Evolutionary conservation across 2,888 invertebrate genomes (phyloP).

Genomic region (Piscicola geometra): DNA sequence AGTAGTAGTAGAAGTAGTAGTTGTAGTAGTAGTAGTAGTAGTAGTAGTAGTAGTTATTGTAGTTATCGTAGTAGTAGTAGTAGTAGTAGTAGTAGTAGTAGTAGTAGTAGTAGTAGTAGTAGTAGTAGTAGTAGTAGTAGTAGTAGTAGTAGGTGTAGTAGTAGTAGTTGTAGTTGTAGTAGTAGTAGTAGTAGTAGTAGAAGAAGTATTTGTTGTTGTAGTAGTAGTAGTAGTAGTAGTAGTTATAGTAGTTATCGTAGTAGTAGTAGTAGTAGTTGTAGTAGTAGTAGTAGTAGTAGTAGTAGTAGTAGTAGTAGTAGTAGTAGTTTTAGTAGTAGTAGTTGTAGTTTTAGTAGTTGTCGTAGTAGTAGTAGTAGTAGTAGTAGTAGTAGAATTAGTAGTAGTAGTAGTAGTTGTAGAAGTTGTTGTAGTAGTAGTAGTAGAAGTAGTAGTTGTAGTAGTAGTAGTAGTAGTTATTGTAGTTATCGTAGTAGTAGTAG

Average conservation of each 20-base stretch:
- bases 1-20: background rate
- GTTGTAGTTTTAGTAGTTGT: too few relatives aligned
- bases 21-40: background rate
- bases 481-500: too few relatives aligned
- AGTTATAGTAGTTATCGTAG: background rate
- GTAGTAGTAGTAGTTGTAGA: too few relatives aligned
- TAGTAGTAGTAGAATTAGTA: too few relatives aligned
- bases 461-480: too few relatives aligned
- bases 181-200: slow-evolving; percentile 7
- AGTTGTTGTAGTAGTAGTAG: too few relatives aligned
- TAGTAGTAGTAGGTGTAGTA: slow-evolving; percentile 1
- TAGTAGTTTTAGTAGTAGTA: too few relatives aligned
- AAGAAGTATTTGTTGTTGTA: background rate
- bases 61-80: background rate
- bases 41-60: background rate
- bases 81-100: background rate
- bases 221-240: slow-evolving; percentile 10
- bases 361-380: too few relatives aligned
- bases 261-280: background rate
- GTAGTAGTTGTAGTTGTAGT: background rate
- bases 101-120: background rate
- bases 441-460: too few relatives aligned
- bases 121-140: background rate
- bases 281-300: background rate
- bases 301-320: slow-evolving; percentile 1